Evolutionary conservation across 2,113 vertebrate genomes (phyloP), one percentile per base, ranked within the genome.

Genomic region (Glareola pratincola): DNA sequence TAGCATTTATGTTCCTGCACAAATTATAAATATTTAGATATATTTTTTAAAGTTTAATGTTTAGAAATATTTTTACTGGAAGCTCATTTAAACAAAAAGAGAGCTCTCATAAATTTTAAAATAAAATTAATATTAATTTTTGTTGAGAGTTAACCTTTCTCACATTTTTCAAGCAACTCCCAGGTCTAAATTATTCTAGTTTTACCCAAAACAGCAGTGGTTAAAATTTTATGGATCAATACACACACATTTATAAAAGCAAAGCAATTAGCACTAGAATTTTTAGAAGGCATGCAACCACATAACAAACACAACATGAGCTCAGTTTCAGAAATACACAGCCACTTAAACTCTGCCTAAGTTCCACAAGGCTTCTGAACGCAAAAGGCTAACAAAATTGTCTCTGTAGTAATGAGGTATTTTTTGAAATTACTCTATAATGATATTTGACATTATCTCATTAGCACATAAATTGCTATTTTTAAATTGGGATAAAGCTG

Each of bases 11-110:
- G 59, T 27, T 93, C 37, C 50, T 71, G 75, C 18, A 67, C 10
- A 86, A 57, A 74, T 43, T 30, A 91, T 90, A 92, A 90, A 94
- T 93, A 95, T 92, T 91, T 59, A 71, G 53, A 92, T 77, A 53
- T 51, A 54, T 57, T 88, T 96, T 90, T 69, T 4, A 47, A 92
- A 73, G 12, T 79, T 90, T 80, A 73, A 63, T 56, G 15, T 39
- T 90, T 43, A 63, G 29, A 90, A 92, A 76, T 79, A 85, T 34
- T 92, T 93, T 86, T 62, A 64, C 57, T 76, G 50, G 26, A 90
- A 85, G 37, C 9, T 83, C 8, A 85, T 54, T 93, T 90, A 74
- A 83, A 77, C 6, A 36, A 29, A 10, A 85, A 5, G 41, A 50
- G 50, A 92, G 26, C 8, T 73, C 10, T 47, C 39, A 88, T 60